Percentiles rank a stretch among this genome's conserved stretches.
These are phyloP conservation scores for Actinia tenebrosa DNA, from an alignment of 64 coral and sea anemone genomes.

Conservation along the genomic window DNA sequence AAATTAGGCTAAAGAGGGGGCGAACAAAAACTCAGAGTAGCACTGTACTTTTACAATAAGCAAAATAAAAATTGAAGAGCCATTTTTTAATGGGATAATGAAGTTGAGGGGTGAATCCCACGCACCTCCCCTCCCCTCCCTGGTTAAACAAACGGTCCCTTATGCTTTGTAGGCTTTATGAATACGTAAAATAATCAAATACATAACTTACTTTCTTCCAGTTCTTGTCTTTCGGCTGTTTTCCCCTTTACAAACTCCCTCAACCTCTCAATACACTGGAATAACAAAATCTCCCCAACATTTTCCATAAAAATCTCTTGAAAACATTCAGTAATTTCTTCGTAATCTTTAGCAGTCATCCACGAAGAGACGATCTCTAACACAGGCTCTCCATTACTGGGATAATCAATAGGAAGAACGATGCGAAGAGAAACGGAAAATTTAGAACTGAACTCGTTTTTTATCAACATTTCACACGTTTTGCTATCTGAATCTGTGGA, in stretches of 20 bases:
- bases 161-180: no score
- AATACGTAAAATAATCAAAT: background rate
- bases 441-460: constrained; percentile 48
- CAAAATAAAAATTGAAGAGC: no score
- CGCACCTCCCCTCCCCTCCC: no score
- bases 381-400: constrained; percentile 47
- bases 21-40: no score
- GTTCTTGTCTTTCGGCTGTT: background rate
- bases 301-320: constrained; percentile 56
- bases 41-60: no score
- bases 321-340: constrained; percentile 45
- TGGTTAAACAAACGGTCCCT: no score
- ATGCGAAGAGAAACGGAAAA: constrained; percentile 65
- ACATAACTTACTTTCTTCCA: background rate
- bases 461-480: constrained; percentile 72
- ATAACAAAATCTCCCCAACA: constrained; percentile 62
- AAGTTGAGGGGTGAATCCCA: no score
- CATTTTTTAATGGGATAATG: no score
- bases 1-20: no score
- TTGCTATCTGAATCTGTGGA: constrained; percentile 57
- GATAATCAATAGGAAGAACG: constrained; percentile 64
- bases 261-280: constrained; percentile 77
- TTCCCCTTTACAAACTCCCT: constrained; percentile 77
- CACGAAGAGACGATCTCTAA: constrained; percentile 84
- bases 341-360: constrained; percentile 65